Evolutionary conservation across 1,140 invertebrate genomes (phyloP), one percentile per base, ranked within the genome.

Genomic region (Platyura marginata): DNA sequence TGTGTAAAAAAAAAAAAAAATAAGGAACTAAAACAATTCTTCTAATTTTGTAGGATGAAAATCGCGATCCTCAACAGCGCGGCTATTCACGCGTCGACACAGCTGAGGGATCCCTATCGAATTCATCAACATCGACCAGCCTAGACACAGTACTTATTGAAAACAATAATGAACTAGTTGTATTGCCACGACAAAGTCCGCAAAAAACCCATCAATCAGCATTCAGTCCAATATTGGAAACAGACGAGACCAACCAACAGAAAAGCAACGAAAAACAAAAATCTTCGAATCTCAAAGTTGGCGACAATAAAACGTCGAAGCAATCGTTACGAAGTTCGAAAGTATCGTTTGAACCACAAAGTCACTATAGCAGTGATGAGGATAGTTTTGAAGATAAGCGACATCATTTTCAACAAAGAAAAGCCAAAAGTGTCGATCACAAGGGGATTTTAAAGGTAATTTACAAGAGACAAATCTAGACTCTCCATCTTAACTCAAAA

Each of bases 141-240:
- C 50, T 61, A 46, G 59, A 61, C 49, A 61, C 58, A 48, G 57
- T 61, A 41, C 34, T 61, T 11, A 55, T 55, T 5, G 59, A 61
- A 49, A 56, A 60, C 20, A n/a, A 3, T 34, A 35, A 36, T 21
- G 57, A 60, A 41, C 21, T 59, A 5, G 49, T 48, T 11, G 47
- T 53, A 0, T 9, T 59, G 23, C 55, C 55, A 20, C 57, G 54
- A 38, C 3, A 49, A 42, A 48, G 47, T 16, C 54, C 55, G 15
- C 40, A 41, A 21, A n/a, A 39, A 39, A 39, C 15, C 18, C 18
- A 8, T 23, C 21, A 19, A 3, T 18, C 9, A 40, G 25, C 20
- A 23, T 44, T 44, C 21, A 41, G 32, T 33, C 43, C 43, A 18
- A 44, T 44, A 4, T 16, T 41, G 1, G 44, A 42, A 47, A 51